Evolutionary conservation across 2,113 vertebrate species (phyloP), one percentile per base, ranked within the genome.

Genomic region (Isichthys henryi): DNA sequence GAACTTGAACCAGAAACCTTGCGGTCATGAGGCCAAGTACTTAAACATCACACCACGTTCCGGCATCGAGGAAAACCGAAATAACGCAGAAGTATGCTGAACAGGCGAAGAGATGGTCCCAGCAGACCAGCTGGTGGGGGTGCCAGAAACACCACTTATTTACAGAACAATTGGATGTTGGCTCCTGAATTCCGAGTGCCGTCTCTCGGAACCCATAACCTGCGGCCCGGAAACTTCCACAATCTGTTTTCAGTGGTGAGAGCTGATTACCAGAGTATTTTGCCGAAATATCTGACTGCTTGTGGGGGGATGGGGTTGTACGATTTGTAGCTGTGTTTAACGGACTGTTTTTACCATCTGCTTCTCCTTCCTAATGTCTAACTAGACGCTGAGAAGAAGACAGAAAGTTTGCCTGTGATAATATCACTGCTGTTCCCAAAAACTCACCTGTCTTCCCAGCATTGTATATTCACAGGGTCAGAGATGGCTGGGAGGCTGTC

Each of bases 131-230:
- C 35, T 3, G 35, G 74, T 0, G 0, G 0, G 19, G 15, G 13
- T 8, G 31, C 70, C 74, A 80, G 35, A 43, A 80, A 85, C 1
- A 4, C 19, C 10, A 35, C 1, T 52, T 89, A 80, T 82, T 50
- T 53, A 82, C 49, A 43, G 74, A 89, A 82, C 58, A 89, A 53
- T 89, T 9, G 31, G 21, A 82, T 53, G 23, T 89, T 83, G 52
- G 27, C 7, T 58, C 27, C 46, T 80, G 46, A 74, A 49, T 88
- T 50, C 9, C 1, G 17, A 88, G 35, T 1, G 1, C 48, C 15
- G 10, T 74, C 49, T 43, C 27, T 83, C 48, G 23, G 66, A 56
- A 43, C 43, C 74, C 50, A 9, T 19, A 48, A 31, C 88, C 50
- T 6, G 11, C 46, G 17, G 50, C 88, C 43, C 88, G 50, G 27